Conservation (phyloP, 2,797 vertebrate species). For the Amazona finschi region DNA sequence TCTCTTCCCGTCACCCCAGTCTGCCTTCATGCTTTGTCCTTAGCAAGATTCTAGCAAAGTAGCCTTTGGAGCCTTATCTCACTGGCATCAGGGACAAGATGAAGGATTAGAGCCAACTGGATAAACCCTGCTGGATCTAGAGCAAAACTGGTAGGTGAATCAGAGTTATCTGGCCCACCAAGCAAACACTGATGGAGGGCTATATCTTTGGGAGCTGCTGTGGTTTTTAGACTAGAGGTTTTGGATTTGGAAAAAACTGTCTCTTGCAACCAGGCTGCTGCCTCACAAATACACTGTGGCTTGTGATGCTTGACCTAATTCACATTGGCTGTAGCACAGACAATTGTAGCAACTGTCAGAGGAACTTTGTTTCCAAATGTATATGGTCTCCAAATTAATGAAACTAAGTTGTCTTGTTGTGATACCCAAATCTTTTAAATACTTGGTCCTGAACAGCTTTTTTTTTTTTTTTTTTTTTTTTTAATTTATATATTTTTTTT, state of each 20-base stretch:
- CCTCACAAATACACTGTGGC: background rate
- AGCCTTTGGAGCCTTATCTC: background rate
- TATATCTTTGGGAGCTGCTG: background rate
- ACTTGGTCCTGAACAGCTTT: background rate
- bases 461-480: background rate
- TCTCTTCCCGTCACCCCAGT: accelerated
- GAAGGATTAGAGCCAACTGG: background rate
- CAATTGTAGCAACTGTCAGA: background rate
- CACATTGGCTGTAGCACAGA: background rate
- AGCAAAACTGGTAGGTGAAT: background rate
- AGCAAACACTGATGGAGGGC: background rate
- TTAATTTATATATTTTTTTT: background rate
- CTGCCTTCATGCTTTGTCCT: background rate
- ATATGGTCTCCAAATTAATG: background rate
- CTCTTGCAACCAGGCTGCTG: background rate
- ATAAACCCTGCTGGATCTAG: background rate
- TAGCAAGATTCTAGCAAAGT: background rate
- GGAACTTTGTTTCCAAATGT: background rate
- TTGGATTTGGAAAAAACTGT: background rate
- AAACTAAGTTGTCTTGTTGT: background rate
- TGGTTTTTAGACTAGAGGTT: background rate
- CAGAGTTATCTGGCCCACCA: background rate
- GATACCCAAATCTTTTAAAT: background rate
- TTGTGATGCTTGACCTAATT: background rate
- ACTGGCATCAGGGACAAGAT: too few species aligned